A percentile compares a stretch with the other conserved stretches of the same genome.
Conservation (phyloP, 1,140 invertebrate species). For the Platyscapa corneri region DNA sequence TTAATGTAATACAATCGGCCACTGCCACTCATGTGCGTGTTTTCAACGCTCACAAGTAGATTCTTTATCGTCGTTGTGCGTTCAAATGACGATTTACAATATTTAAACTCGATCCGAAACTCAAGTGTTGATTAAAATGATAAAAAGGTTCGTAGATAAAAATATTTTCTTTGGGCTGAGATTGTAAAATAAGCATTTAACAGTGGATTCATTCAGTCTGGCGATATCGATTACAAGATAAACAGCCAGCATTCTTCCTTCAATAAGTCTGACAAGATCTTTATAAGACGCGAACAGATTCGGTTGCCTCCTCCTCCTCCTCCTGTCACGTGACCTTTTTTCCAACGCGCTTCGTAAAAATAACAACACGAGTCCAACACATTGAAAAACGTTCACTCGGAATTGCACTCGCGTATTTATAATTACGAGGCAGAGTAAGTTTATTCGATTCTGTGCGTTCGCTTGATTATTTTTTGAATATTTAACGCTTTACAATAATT, state of each 20-base stretch:
- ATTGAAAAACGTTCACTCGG: neutral
- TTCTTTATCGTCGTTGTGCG: neutral
- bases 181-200: slow-evolving; percentile 45
- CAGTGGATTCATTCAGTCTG: slow-evolving; percentile 62
- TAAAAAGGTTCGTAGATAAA: neutral
- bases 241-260: slow-evolving; percentile 57
- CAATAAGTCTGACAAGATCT: neutral
- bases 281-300: neutral
- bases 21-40: neutral
- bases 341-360: neutral
- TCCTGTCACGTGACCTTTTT: neutral
- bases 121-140: slow-evolving; percentile 26
- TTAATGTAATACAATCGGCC: no score
- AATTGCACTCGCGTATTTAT: neutral
- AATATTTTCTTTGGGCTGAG: neutral
- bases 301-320: slow-evolving; percentile 16
- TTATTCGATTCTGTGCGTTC: neutral
- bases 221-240: slow-evolving; percentile 65
- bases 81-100: neutral
- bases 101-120: neutral
- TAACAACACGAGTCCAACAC: neutral
- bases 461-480: neutral
- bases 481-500: no score
- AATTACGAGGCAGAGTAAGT: neutral
- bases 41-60: neutral